Evolutionary conservation across 1,140 invertebrate genomes (phyloP).

Genomic region (Lamellibrachia luymesi): DNA sequence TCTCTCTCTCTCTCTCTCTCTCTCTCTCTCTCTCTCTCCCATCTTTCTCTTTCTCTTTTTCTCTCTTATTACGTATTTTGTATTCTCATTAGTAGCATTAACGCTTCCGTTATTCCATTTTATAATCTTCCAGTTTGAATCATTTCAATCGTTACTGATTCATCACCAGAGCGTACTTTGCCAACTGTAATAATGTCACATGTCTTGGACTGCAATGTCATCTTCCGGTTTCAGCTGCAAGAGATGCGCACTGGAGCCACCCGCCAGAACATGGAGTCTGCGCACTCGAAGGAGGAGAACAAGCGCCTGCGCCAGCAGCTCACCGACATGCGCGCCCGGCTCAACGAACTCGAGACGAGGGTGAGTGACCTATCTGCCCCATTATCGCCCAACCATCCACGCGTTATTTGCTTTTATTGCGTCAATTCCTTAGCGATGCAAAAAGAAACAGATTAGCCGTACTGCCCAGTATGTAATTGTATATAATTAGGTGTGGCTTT

Average conservation of each 20-base stretch:
- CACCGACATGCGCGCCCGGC: constrained; percentile 53
- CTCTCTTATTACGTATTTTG: neutral
- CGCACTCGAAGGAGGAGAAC: constrained; percentile 58
- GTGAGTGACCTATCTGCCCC: neutral
- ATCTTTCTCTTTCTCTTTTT: no score
- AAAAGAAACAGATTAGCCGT: no score
- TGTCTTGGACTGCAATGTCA: neutral
- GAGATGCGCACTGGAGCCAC: constrained; percentile 60
- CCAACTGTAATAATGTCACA: neutral
- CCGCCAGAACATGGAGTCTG: constrained; percentile 60
- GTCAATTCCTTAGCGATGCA: no score
- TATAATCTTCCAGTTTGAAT: neutral
- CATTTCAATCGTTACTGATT: no score
- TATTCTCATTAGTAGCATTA: neutral
- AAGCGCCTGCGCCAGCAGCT: constrained; percentile 57
- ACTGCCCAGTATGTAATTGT: no score
- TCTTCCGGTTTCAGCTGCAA: constrained; percentile 49
- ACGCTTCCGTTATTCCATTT: neutral
- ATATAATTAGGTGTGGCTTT: no score
- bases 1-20: no score
- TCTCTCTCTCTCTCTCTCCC: no score
- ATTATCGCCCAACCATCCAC: no score
- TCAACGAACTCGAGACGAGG: constrained; percentile 59
- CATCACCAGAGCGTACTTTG: no score
- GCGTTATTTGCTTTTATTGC: neutral